These are phyloP conservation scores for Pseudomyrmex concolor DNA, from an alignment of 1,140 invertebrate species.

Conservation along the genomic window DNA sequence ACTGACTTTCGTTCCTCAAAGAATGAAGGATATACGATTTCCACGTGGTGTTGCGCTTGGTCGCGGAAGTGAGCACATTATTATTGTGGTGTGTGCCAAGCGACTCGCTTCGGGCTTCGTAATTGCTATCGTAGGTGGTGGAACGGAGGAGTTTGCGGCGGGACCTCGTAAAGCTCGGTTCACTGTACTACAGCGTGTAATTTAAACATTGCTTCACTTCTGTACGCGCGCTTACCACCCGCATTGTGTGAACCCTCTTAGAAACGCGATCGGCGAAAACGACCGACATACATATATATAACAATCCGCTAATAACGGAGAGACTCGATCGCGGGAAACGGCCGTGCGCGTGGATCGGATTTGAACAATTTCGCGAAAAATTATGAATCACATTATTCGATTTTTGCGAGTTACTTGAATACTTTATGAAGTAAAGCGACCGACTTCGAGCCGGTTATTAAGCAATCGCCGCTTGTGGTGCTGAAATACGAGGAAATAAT, in stretches of 20 bases:
- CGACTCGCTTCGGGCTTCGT: conserved; percentile 68
- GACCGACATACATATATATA: background rate
- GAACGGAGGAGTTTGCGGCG: conserved; percentile 65
- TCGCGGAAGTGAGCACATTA: conserved; percentile 61
- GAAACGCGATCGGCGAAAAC: background rate
- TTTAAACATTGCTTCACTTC: conserved; percentile 80
- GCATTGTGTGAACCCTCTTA: conserved; percentile 58
- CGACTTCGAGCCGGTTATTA: conserved; percentile 37
- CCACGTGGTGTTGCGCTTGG: conserved; percentile 26
- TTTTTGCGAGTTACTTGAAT: conserved; percentile 25
- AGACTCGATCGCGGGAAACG: background rate
- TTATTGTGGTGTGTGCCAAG: conserved; percentile 47
- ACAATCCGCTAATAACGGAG: conserved; percentile 40
- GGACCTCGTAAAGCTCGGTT: conserved; percentile 76
- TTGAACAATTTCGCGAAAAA: conserved; percentile 14
- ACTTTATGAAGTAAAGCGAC: conserved; percentile 1
- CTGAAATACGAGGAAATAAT: conserved; percentile 34
- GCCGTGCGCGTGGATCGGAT: background rate
- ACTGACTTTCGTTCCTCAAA: background rate
- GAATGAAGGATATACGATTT: conserved; percentile 46
- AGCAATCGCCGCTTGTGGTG: conserved; percentile 32
- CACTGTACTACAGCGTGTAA: conserved; percentile 74
- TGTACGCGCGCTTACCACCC: conserved; percentile 65
- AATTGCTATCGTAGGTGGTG: conserved; percentile 75
- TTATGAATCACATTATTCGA: conserved; percentile 4